These are phyloP conservation scores for Onychostruthus taczanowskii DNA, from an alignment of 2,113 vertebrate genomes.

Conservation along the genomic window DNA sequence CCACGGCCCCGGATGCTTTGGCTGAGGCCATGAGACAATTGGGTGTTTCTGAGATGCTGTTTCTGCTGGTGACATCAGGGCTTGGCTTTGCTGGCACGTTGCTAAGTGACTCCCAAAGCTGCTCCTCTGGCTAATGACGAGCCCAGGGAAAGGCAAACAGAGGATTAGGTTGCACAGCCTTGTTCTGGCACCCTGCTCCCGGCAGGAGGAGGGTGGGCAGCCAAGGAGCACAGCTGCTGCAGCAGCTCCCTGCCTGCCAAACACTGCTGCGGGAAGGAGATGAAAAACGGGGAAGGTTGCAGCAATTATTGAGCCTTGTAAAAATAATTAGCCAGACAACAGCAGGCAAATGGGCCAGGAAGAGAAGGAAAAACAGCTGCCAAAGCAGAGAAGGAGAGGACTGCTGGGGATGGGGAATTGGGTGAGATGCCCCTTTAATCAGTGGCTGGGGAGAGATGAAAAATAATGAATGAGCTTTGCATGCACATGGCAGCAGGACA, in stretches of 20 bases:
- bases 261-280: not conserved
- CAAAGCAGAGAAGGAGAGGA: not conserved
- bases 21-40: not conserved
- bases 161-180: not conserved
- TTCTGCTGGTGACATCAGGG: not conserved
- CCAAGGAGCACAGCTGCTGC: slow-evolving; percentile 22
- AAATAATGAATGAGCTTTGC: not conserved
- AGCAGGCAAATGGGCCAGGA: slow-evolving; percentile 46
- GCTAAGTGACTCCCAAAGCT: slow-evolving; percentile 5
- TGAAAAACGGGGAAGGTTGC: slow-evolving; percentile 15
- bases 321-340: slow-evolving; percentile 42
- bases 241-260: not conserved
- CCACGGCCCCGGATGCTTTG: not conserved
- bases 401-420: not conserved
- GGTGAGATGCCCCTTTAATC: not conserved
- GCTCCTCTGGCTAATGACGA: not conserved
- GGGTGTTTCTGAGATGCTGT: not conserved
- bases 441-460: not conserved
- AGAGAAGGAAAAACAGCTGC: slow-evolving; percentile 18
- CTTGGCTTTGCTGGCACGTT: not conserved
- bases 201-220: not conserved
- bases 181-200: not conserved
- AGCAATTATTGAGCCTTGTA: slow-evolving; percentile 37
- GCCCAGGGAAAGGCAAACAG: not conserved
- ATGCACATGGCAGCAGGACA: not conserved